These are phyloP conservation scores for Colletes gigas DNA, from an alignment of 1,140 invertebrate genomes.

Conservation along the genomic window DNA sequence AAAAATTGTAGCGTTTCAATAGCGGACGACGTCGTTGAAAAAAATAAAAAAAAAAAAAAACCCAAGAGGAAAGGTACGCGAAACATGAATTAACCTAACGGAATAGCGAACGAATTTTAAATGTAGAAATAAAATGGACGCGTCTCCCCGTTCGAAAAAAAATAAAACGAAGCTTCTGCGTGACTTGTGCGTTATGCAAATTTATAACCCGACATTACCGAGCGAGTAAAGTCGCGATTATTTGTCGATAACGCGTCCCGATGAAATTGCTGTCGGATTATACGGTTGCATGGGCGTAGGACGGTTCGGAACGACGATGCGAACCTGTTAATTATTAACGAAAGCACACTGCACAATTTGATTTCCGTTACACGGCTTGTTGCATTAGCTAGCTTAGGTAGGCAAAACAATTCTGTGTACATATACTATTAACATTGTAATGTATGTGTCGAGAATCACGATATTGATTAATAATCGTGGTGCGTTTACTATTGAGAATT, in stretches of 20 bases:
- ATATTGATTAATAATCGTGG: conserved; percentile 49
- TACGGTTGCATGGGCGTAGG: neutral
- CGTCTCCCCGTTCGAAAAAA: no score
- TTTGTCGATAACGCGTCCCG: neutral
- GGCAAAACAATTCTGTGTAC: conserved; percentile 63
- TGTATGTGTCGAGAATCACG: conserved; percentile 56
- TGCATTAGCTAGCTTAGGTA: conserved; percentile 64
- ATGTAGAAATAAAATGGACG: neutral
- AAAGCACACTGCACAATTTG: conserved; percentile 26
- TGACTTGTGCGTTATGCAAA: neutral
- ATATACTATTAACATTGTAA: conserved; percentile 57
- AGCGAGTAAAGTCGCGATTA: neutral
- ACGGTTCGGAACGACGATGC: neutral
- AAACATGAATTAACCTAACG: neutral
- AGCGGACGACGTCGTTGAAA: no score
- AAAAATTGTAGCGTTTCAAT: neutral
- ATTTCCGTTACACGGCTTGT: conserved; percentile 51
- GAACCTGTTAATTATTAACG: neutral
- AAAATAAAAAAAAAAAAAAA: neutral
- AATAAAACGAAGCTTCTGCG: neutral
- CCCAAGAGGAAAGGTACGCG: neutral
- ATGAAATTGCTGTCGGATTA: neutral
- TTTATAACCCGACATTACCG: neutral
- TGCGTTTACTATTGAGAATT: conserved; percentile 64
- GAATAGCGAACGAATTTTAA: neutral